These are phyloP conservation scores for Protobothrops mucrosquamatus DNA, from an alignment of 2,113 vertebrate species.

Conservation along the genomic window DNA sequence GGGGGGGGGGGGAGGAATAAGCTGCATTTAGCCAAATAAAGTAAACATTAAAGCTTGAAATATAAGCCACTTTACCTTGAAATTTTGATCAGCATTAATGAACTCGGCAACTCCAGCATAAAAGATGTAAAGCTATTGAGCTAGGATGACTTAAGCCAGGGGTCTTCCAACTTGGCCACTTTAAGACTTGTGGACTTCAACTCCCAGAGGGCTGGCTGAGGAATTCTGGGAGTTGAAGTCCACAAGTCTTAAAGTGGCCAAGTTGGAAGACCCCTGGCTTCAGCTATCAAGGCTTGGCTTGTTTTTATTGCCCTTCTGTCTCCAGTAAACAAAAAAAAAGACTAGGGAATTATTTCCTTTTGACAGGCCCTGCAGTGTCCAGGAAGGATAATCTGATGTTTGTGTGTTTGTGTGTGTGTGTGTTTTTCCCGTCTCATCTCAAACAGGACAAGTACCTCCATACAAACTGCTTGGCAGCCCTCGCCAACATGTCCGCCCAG, in stretches of 20 bases:
- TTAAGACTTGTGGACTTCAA: too few species aligned
- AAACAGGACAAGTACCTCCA: constrained; percentile 97
- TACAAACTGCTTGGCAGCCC: constrained; percentile 94
- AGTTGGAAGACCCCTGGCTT: neutral
- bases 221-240: too few species aligned
- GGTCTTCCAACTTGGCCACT: too few species aligned
- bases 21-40: neutral
- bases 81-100: neutral
- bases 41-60: neutral
- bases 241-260: too few species aligned
- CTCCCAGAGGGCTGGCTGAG: too few species aligned
- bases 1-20: neutral
- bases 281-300: neutral
- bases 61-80: neutral
- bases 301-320: neutral
- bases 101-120: neutral
- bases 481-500: constrained; percentile 98
- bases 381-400: neutral
- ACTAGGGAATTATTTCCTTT: neutral
- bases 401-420: neutral
- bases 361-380: neutral
- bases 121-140: neutral
- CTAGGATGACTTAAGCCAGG: neutral
- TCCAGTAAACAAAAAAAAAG: neutral
- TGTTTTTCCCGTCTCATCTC: constrained; percentile 43